Conservation (phyloP, 2,888 invertebrate species). For the Dynastes grantii region DNA sequence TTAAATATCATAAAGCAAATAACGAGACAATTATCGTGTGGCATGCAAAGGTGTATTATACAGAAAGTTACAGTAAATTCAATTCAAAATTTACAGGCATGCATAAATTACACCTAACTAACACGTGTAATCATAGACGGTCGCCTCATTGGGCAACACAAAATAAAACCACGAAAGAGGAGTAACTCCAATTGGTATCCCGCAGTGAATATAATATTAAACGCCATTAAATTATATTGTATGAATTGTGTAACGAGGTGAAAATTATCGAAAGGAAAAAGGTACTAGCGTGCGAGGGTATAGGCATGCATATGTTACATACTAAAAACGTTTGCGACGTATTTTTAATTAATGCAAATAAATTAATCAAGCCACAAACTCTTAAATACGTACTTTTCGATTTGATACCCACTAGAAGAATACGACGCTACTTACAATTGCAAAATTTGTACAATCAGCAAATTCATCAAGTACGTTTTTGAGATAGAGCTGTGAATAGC, state of each 20-base stretch:
- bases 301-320: not conserved
- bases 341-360: not conserved
- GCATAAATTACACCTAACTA: slow-evolving; percentile 38
- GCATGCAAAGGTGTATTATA: slow-evolving; percentile 2
- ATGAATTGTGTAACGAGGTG: slow-evolving; percentile 31
- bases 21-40: not conserved
- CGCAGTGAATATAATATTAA: slow-evolving; percentile 56
- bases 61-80: not conserved
- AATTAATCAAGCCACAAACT: no score
- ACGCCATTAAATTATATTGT: slow-evolving; percentile 47
- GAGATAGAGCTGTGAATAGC: not conserved
- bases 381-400: no score
- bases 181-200: slow-evolving; percentile 56
- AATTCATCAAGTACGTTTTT: not conserved
- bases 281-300: no score
- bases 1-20: no score
- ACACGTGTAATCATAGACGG: slow-evolving; percentile 50
- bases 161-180: slow-evolving; percentile 55
- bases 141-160: slow-evolving; percentile 53
- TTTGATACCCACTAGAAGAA: no score
- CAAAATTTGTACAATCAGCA: not conserved
- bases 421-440: no score
- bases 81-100: not conserved
- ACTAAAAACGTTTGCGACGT: not conserved
- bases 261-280: slow-evolving; percentile 17